Evolutionary conservation across 2,888 invertebrate genomes (phyloP), one percentile per base, ranked within the genome.

Genomic region (Laothoe populi): DNA sequence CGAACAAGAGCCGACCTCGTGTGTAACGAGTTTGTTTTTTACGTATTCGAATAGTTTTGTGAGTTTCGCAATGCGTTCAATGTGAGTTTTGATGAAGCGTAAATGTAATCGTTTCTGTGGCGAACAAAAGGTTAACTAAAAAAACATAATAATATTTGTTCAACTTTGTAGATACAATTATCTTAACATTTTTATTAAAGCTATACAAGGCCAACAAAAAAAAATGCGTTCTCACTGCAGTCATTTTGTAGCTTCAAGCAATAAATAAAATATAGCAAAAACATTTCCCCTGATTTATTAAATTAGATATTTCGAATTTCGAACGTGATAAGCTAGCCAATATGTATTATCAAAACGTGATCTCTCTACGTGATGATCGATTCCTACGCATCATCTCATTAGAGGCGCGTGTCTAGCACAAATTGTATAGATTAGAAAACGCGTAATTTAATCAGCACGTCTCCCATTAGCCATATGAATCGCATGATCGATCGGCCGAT

Each of bases 21-120:
- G 59, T 72, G 70, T 81, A 82, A 83, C 81, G 81, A 86, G 78
- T 66, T 77, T 75, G 69, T 81, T 74, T 78, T 78, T 73, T 79
- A 74, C 69, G 77, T 73, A 79, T 69, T 10, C 31, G 49, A 53
- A 53, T 35, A 53, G 11, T 35, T 35, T 53, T 35, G 31, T 3
- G 31, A 19, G 19, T 53, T 53, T 53, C 35, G 53, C 53, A 53
- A 53, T 53, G 19, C 19, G 31, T 3, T 16, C 7, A 7, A 19
- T 35, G 31, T 19, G 26, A 26, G 8, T 7, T 31, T 31, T 23
- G 23, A 46, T 46, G 46, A 23, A 8, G 46, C 21, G 46, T 46
- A 10, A 8, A 44, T 44, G 40, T 11, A n/a, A n/a, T 11, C 5
- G 2, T 26, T 5, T 26, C 26, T 31, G 31, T 31, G 5, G n/a